phyloP scores from a whole-genome alignment of 2,797 vertebrate species.

The Bryconaethiops microstoma region DNA sequence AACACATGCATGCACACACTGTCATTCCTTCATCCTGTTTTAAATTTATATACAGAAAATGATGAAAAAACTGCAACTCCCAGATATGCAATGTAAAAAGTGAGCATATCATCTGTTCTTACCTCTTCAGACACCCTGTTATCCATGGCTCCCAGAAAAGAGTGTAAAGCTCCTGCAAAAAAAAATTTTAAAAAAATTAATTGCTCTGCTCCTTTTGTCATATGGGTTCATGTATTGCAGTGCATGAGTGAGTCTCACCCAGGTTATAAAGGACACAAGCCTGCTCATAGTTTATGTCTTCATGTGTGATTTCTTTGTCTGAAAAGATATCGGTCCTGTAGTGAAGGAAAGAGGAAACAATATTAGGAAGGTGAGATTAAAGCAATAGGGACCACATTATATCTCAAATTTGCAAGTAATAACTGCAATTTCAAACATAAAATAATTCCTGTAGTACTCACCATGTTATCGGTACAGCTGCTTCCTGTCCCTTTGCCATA shows the following conservation, averaged over 20 bases:
- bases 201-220: not conserved
- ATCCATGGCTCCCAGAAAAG: constrained; percentile 86
- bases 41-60: not conserved
- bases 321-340: constrained; percentile 86
- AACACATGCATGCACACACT: not conserved
- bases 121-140: constrained; percentile 87
- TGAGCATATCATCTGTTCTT: constrained; percentile 10
- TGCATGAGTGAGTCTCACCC: constrained; percentile 68
- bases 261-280: constrained; percentile 87
- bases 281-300: constrained; percentile 86
- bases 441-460: constrained; percentile 54
- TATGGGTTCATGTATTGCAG: not conserved
- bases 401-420: too few species aligned
- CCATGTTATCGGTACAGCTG: constrained; percentile 79
- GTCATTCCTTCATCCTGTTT: not conserved
- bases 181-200: not conserved
- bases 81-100: not conserved
- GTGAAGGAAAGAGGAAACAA: constrained; percentile 1
- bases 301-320: constrained; percentile 80
- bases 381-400: not conserved
- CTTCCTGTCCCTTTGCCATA: constrained; percentile 81
- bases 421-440: not conserved
- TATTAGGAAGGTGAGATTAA: not conserved
- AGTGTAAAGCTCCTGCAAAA: constrained; percentile 80
- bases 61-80: not conserved